phyloP scores from a whole-genome alignment of 2,113 vertebrate genomes.

The Peromyscus leucopus region DNA sequence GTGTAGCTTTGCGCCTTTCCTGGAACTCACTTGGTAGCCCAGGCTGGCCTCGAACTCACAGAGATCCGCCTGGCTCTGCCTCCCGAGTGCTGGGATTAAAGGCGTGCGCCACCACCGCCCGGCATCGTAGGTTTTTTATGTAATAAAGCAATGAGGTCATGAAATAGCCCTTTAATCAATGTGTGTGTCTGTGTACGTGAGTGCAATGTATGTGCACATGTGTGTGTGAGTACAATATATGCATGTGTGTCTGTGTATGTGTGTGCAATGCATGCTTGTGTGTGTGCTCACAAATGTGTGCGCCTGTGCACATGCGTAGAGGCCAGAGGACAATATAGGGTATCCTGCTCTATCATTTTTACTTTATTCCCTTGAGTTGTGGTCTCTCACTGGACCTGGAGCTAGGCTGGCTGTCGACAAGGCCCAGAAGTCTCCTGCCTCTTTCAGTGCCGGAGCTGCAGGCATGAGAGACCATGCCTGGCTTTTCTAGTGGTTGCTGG shows the following conservation, averaged over 20 bases:
- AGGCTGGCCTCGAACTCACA: too few relatives aligned
- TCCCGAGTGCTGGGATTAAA: too few relatives aligned
- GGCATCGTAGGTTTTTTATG: slow-evolving; percentile 60
- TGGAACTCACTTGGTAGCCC: too few relatives aligned
- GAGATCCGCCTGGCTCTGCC: too few relatives aligned
- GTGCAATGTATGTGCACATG: neutral
- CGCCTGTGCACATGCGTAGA: too few relatives aligned
- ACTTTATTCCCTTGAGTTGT: neutral
- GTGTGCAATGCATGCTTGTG: neutral
- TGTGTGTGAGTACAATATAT: neutral
- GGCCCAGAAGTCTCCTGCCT: too few relatives aligned
- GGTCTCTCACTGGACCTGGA: neutral
- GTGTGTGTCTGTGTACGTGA: neutral
- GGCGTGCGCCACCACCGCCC: too few relatives aligned
- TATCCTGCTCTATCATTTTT: neutral
- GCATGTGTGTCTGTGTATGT: neutral
- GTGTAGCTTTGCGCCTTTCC: too few relatives aligned
- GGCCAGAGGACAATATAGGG: too few relatives aligned
- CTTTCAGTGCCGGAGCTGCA: neutral
- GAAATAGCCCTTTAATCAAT: slow-evolving; percentile 63
- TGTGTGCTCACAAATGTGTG: neutral
- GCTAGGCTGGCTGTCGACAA: neutral
- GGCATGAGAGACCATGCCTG: neutral
- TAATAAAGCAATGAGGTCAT: slow-evolving; percentile 71
- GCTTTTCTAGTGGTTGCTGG: neutral